A percentile compares a stretch with the other conserved stretches of the same genome.
Evolutionary conservation across 2,888 invertebrate species (phyloP).

Genomic region (Perizoma affinitatum): DNA sequence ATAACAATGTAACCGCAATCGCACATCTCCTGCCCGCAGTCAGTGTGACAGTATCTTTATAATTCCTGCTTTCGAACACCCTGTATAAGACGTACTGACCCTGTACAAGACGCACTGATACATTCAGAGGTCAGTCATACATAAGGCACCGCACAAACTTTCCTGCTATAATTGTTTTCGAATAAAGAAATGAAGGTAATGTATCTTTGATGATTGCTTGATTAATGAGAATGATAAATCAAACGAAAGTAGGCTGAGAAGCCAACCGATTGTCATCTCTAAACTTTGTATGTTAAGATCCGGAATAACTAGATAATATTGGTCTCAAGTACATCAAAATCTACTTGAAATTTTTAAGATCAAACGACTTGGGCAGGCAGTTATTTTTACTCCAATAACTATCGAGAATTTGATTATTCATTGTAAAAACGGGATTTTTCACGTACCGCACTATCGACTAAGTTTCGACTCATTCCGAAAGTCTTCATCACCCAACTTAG

Average conservation of each 20-base stretch:
- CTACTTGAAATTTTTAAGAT: conserved; percentile 1
- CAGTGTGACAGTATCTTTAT: too few species aligned
- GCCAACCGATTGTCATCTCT: background rate
- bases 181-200: conserved; percentile 64
- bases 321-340: background rate
- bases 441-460: too few species aligned
- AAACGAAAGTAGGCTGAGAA: conserved; percentile 34
- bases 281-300: background rate
- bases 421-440: too few species aligned
- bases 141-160: conserved; percentile 44
- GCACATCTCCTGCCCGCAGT: too few species aligned
- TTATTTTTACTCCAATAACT: background rate
- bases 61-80: background rate
- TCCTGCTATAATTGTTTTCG: conserved; percentile 59
- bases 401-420: too few species aligned
- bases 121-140: conserved; percentile 10
- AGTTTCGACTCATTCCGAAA: too few species aligned
- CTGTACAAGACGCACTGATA: background rate
- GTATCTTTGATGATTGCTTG: conserved; percentile 66
- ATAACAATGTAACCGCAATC: too few species aligned
- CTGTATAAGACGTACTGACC: too few species aligned
- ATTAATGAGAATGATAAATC: conserved; percentile 68
- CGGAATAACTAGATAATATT: background rate
- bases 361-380: background rate
- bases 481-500: too few species aligned